Evolutionary conservation across 2,888 invertebrate species (phyloP), one percentile per base, ranked within the genome.

Genomic region (Lithophane ornitopus): DNA sequence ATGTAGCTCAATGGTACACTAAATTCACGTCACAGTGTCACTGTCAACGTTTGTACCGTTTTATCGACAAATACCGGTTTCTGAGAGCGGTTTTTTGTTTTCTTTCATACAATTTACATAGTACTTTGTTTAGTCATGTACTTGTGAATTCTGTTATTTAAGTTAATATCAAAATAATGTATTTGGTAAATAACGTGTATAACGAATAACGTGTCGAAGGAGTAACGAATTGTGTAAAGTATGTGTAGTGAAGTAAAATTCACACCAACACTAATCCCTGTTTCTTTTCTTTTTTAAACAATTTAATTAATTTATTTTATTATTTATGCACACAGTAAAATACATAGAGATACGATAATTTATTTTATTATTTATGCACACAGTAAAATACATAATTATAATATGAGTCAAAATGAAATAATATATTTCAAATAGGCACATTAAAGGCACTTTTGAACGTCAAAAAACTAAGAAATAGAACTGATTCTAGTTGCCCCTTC

Each of bases 1-100:
- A 56, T 16, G 52, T 75, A 75, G 63, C 22, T 65, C 39, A 75
- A n/a, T 75, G 14, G 49, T 65, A 65, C 63, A 76, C 26, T n/a
- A 70, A 16, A 49, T 52, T 49, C 19, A 52, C 3, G 0, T 76
- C 19, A 14, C 26, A 39, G 3, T 65, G 66, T 66, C 66, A 76
- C 52, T 76, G 49, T 66, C 41, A 44, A 75, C 0, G 49, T 3
- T 4, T 16, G 12, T 28, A n/a, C 46, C 14, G 59, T 14, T 61
- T 72, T 74, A 58, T 44, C 54, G 28, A 9, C 14, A 34, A 46
- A 34, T 28, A 70, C 58, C 22, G 46, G 58, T 46, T 70, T 70
- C 19, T 11, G 2, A 6, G 44, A 16, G 52, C 52, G 11, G 39
- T 46, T 56, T 41, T 71, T 34, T 28, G 16, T 22, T 14, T 56